Base-by-base conservation (phyloP, 1,140 invertebrate species). In the Saccostrea glomerata region DNA sequence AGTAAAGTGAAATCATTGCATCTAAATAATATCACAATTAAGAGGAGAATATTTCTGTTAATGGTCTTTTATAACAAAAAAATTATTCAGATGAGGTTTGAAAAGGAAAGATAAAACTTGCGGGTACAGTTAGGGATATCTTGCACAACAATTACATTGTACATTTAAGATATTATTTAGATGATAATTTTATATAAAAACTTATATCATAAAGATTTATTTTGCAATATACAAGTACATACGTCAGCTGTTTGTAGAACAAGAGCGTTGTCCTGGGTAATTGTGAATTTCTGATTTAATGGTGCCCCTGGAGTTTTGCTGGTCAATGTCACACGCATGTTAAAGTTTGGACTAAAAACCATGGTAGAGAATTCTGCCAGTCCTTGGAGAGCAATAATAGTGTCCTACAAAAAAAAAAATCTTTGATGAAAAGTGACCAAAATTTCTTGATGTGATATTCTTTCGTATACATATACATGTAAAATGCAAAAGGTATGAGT, bases 321-420 rank as follows among this genome's bases (percentile, higher is more conserved):
- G 23, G 30, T 60, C 2, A 92, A 36, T 15, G 36, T 54, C 0
- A 94, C 82, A 20, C 87, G 63, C 20, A 94, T 89, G 73, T 93
- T 89, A 54, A 93, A 90, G n/a, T 89, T 88, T 25, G 89, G 84
- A 77, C 86, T 87, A 86, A 92, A 92, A 12, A 91, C 87, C 54
- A 92, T 82, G 4, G 86, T 85, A 7, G 93, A 92, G 70, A 93
- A 95, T 63, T 94, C 91, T 12, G 95, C 92, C 56, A 96, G 92
- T 13, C 95, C 94, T 89, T 95, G 94, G 5, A 96, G 90, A 23
- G 94, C 95, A 30, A 96, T 91, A 2, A 96, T 94, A 0, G 95
- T 96, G 90, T 96, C 95, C 93, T 95, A 91, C 7, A 91, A 89
- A 5, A 97, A 6, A 47, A 60, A 97, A 54, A 47, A 30, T 17